phyloP scores from a whole-genome alignment of 2,797 vertebrate species.

The Otolemur crassicaudatus region DNA sequence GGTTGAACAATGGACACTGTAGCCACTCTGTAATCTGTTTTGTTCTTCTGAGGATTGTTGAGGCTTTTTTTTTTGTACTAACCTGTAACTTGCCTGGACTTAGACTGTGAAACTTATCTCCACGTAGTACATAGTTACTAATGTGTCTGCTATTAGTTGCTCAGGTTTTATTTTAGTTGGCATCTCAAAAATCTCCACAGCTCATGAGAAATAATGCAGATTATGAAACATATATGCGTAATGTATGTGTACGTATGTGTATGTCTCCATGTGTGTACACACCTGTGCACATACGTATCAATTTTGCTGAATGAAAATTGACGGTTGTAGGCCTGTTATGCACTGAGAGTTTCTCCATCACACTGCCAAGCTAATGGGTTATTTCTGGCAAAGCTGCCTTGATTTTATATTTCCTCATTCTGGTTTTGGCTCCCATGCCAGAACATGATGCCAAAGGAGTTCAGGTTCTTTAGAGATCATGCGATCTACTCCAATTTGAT shows the following conservation, averaged over 20 bases:
- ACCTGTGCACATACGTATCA: neutral
- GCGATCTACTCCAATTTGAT: neutral
- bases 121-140: neutral
- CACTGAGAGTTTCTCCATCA: neutral
- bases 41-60: neutral
- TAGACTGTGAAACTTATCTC: neutral
- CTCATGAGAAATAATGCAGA: neutral
- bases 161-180: neutral
- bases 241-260: fast-evolving
- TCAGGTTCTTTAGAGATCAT: neutral
- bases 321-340: neutral
- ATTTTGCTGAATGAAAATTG: neutral
- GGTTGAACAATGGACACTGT: neutral
- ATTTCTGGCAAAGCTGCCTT: neutral
- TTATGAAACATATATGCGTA: neutral
- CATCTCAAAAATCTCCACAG: neutral
- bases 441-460: neutral
- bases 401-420: neutral
- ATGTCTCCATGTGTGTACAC: neutral
- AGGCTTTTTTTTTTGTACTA: neutral
- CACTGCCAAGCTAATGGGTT: neutral
- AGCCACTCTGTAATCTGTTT: neutral
- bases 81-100: neutral
- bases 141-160: neutral
- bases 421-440: neutral